phyloP scores from a whole-genome alignment of 2,113 vertebrate species.

The Himantopus leucocephalus region DNA sequence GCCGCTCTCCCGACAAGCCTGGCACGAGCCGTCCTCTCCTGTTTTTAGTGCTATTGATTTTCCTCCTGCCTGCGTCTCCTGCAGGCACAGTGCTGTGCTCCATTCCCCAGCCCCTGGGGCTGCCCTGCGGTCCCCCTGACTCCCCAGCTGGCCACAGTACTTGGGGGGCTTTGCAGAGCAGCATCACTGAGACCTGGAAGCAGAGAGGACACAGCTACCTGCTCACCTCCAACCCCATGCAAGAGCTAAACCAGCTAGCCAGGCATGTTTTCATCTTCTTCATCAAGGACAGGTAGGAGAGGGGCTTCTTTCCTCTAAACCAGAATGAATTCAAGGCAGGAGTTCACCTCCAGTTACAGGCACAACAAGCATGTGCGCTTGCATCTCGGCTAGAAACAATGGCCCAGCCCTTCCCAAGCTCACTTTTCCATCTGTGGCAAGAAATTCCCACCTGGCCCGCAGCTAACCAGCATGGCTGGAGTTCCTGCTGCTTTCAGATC shows the following conservation, averaged over 20 bases:
- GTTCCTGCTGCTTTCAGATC: not conserved
- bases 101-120: not conserved
- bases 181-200: not conserved
- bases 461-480: not conserved
- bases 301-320: not conserved
- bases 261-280: not conserved
- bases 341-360: not conserved
- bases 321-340: not conserved
- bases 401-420: not conserved
- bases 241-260: not conserved
- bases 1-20: fast-evolving
- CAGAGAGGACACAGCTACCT: not conserved
- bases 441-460: not conserved
- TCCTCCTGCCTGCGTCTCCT: not conserved
- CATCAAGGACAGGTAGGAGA: fast-evolving
- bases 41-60: not conserved
- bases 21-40: not conserved
- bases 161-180: fast-evolving
- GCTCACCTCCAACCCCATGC: not conserved
- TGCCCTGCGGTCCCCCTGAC: fast-evolving
- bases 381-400: fast-evolving
- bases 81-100: fast-evolving
- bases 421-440: not conserved
- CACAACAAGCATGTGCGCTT: not conserved
- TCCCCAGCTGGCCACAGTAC: not conserved